Conservation (phyloP, 2,113 vertebrate species). For the Oncorhynchus gorbuscha region DNA sequence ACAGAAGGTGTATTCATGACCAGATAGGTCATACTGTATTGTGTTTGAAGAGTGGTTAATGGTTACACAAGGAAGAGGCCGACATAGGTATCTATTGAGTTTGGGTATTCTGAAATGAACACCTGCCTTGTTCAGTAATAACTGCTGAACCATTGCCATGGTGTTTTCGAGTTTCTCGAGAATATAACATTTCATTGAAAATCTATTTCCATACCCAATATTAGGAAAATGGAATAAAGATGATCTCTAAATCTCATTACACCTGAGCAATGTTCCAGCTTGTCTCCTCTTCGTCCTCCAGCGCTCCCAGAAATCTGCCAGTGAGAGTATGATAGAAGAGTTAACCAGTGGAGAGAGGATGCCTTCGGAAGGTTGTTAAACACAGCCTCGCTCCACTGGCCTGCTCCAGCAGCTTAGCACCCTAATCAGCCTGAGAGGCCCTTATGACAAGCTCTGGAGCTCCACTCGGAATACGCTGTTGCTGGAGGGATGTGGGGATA, state of each 20-base stretch:
- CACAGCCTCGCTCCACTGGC: not conserved
- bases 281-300: too few relatives aligned
- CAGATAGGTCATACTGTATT: slow-evolving; percentile 5
- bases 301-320: slow-evolving; percentile 9
- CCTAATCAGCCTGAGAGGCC: slow-evolving; percentile 52
- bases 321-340: slow-evolving; percentile 14
- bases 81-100: not conserved
- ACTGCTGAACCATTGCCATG: not conserved
- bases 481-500: too few relatives aligned
- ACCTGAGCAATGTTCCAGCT: not conserved
- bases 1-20: not conserved
- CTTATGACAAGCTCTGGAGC: slow-evolving; percentile 17
- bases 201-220: not conserved
- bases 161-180: not conserved
- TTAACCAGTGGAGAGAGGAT: not conserved
- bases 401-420: slow-evolving; percentile 47
- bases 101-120: slow-evolving; percentile 27
- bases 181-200: not conserved
- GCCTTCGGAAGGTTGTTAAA: not conserved
- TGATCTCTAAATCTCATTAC: slow-evolving; percentile 45
- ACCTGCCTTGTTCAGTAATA: slow-evolving; percentile 3
- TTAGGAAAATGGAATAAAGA: not conserved
- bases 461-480: not conserved
- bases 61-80: slow-evolving; percentile 28
- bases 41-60: slow-evolving; percentile 50